A percentile compares a stretch with the other conserved stretches of the same genome.
phyloP scores from a whole-genome alignment of 2,113 vertebrate species.

The Furnarius figulus region DNA sequence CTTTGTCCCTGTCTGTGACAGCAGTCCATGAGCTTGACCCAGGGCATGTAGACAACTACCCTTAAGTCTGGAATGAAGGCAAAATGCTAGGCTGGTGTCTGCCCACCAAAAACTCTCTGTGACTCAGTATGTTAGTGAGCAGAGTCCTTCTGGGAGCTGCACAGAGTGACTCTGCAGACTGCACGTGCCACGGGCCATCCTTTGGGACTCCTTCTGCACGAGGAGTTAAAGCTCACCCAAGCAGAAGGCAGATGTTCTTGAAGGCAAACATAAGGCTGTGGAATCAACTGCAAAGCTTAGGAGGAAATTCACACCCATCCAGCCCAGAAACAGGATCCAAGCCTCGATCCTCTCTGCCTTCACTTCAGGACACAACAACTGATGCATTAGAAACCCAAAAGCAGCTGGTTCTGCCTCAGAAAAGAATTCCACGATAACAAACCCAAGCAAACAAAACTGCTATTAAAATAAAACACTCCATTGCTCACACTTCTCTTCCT shows the following conservation, averaged over 20 bases:
- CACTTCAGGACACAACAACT: background rate
- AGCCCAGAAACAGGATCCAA: background rate
- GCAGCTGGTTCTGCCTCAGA: background rate
- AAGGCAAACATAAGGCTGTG: background rate
- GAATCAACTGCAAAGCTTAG: background rate
- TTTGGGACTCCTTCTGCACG: background rate
- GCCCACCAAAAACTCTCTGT: background rate
- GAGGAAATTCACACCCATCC: background rate
- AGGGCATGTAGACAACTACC: background rate
- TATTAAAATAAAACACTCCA: constrained; percentile 54
- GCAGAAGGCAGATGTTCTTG: constrained; percentile 18
- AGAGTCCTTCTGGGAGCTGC: background rate
- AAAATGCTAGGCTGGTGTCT: background rate
- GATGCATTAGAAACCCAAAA: background rate
- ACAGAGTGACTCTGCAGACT: background rate
- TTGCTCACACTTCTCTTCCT: constrained; percentile 32
- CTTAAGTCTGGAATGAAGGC: background rate
- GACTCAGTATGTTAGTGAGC: background rate
- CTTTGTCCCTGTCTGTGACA: background rate
- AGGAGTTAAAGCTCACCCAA: background rate
- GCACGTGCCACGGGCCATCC: background rate
- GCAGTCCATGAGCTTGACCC: background rate
- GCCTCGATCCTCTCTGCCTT: background rate
- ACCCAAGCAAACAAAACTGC: background rate
- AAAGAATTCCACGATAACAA: background rate